phyloP scores from a whole-genome alignment of 37 sponge, comb jelly and placozoan genomes.

The Bolinopsis microptera region DNA sequence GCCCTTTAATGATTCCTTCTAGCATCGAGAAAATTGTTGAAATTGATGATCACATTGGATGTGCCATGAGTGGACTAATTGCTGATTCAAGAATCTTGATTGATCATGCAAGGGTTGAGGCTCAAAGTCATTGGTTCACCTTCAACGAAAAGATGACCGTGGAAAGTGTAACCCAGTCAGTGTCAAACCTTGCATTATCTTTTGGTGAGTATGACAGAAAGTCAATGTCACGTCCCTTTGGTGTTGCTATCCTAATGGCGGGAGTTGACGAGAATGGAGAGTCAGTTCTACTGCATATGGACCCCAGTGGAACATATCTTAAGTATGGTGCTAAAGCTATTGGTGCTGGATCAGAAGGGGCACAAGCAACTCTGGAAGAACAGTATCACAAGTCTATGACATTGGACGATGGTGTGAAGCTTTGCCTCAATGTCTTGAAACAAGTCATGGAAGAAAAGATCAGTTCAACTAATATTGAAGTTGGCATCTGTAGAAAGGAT shows the following conservation, averaged over 20 bases:
- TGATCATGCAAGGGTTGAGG: constrained; percentile 92
- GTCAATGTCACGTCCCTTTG: constrained; percentile 90
- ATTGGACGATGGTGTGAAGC: constrained; percentile 77
- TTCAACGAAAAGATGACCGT: constrained; percentile 90
- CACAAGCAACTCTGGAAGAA: constrained; percentile 89
- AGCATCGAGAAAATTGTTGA: constrained; percentile 94
- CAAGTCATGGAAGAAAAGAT: constrained; percentile 99
- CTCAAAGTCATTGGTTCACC: constrained; percentile 95
- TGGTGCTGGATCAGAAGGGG: constrained; percentile 94
- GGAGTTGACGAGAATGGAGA: constrained; percentile 89
- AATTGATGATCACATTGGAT: constrained; percentile 92
- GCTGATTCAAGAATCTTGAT: constrained; percentile 96
- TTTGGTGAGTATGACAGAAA: constrained; percentile 83
- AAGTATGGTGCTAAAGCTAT: constrained; percentile 93
- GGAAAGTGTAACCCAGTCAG: constrained; percentile 86
- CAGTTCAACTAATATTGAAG: constrained; percentile 87
- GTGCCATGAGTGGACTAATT: constrained; percentile 95
- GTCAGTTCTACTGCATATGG: background rate
- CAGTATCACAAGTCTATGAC: constrained; percentile 87
- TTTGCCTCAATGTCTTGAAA: constrained; percentile 81
- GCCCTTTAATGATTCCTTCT: constrained; percentile 85
- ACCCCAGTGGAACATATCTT: constrained; percentile 80
- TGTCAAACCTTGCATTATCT: constrained; percentile 89
- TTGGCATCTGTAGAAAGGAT: constrained; percentile 61
- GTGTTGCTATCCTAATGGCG: constrained; percentile 91